Evolutionary conservation across 2,113 vertebrate species (phyloP).

Genomic region (Engraulis encrasicolus): DNA sequence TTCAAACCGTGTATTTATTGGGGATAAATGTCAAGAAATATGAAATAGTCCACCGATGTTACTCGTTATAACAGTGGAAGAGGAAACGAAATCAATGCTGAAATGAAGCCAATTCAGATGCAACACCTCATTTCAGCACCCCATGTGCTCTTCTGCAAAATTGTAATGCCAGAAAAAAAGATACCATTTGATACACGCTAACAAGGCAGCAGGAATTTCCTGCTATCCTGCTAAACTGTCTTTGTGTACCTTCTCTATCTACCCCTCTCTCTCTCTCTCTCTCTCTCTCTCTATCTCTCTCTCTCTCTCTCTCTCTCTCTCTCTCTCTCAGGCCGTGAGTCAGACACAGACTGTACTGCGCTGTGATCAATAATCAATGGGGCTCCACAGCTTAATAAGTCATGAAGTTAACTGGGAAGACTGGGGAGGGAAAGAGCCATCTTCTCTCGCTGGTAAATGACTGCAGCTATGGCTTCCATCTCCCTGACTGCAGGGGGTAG

Average conservation of each 20-base stretch:
- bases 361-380: slow-evolving; percentile 74
- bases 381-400: slow-evolving; percentile 65
- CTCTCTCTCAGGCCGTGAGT: neutral
- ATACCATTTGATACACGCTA: too few species aligned
- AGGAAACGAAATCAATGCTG: neutral
- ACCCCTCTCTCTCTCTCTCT: too few species aligned
- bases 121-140: neutral
- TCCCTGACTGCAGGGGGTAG: slow-evolving; percentile 52
- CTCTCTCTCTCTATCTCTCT: too few species aligned
- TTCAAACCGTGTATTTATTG: neutral
- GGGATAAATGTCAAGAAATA: neutral
- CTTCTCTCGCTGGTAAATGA: slow-evolving; percentile 62
- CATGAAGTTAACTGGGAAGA: slow-evolving; percentile 53
- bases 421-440: slow-evolving; percentile 20
- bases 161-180: too few species aligned
- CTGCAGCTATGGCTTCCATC: slow-evolving; percentile 23
- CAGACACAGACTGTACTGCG: neutral
- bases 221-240: neutral
- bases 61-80: neutral
- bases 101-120: neutral
- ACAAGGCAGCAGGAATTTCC: neutral
- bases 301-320: too few species aligned
- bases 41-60: neutral
- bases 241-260: neutral
- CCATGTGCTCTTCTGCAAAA: too few species aligned